Conservation (phyloP, 1,140 invertebrate genomes). For the Aleiodes sp. region DNA sequence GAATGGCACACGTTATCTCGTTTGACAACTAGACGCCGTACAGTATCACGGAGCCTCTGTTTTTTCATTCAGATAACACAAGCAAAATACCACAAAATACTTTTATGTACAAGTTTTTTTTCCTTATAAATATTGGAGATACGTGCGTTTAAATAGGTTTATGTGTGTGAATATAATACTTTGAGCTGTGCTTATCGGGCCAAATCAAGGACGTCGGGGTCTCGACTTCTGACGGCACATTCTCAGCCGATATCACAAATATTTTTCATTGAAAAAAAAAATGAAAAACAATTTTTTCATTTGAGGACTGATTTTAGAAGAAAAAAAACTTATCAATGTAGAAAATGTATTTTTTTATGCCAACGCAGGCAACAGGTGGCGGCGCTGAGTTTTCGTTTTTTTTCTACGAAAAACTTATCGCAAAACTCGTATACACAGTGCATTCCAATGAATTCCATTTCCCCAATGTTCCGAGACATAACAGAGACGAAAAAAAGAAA, state of each 20-base stretch:
- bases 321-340: no score
- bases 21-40: not conserved
- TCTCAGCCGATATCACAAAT: slow-evolving; percentile 1
- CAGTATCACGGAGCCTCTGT: not conserved
- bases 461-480: no score
- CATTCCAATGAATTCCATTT: slow-evolving; percentile 7
- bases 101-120: not conserved
- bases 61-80: slow-evolving; percentile 3
- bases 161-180: slow-evolving; percentile 2
- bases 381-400: not conserved
- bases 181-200: slow-evolving; percentile 7
- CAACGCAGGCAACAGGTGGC: slow-evolving; percentile 2
- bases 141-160: not conserved
- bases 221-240: not conserved
- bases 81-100: not conserved
- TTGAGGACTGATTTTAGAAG: not conserved
- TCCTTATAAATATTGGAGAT: not conserved
- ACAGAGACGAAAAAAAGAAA: not conserved
- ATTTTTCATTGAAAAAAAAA: not conserved
- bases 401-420: slow-evolving; percentile 18
- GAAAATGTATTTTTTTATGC: not conserved
- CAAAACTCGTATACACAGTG: not conserved
- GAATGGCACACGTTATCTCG: not conserved
- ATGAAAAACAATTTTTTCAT: not conserved
- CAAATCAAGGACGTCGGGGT: slow-evolving; percentile 15